phyloP scores from a whole-genome alignment of 30 jellyfish, hydroid and myxozoan genomes.

The Aurelia coerulea region DNA sequence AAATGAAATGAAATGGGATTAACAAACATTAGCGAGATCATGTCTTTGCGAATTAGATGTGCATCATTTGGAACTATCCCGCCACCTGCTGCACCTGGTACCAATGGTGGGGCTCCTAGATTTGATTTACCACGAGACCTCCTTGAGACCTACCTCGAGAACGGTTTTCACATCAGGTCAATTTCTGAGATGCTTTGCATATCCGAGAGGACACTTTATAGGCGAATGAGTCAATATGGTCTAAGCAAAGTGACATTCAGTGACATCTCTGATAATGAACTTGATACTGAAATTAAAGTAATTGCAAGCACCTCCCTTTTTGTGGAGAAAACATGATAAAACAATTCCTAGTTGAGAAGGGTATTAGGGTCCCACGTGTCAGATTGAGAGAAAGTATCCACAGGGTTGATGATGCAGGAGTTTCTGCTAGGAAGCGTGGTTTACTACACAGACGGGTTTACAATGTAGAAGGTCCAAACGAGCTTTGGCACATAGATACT shows the following conservation, averaged over 20 bases:
- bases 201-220: conserved; percentile 52
- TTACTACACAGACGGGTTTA: conserved; percentile 52
- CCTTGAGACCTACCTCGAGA: conserved; percentile 33
- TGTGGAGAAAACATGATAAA: too few species aligned
- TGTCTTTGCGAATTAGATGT: conserved; percentile 47
- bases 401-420: too few species aligned
- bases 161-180: conserved; percentile 26
- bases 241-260: conserved; percentile 22
- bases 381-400: too few species aligned
- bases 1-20: too few species aligned
- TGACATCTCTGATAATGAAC: conserved; percentile 38
- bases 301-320: too few species aligned
- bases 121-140: conserved; percentile 23
- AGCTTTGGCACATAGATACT: conserved; percentile 50
- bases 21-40: conserved; percentile 8
- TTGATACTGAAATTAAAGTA: conserved; percentile 2
- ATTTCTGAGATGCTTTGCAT: conserved; percentile 35
- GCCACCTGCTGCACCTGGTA: conserved; percentile 10
- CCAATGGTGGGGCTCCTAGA: conserved; percentile 64
- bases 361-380: too few species aligned
- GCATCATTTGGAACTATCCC: conserved; percentile 10
- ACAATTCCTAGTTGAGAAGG: too few species aligned
- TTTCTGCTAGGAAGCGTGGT: conserved; percentile 23
- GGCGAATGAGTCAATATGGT: conserved; percentile 61
- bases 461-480: conserved; percentile 74